phyloP scores from a whole-genome alignment of 2,797 vertebrate species.

The Antennarius maculatus region DNA sequence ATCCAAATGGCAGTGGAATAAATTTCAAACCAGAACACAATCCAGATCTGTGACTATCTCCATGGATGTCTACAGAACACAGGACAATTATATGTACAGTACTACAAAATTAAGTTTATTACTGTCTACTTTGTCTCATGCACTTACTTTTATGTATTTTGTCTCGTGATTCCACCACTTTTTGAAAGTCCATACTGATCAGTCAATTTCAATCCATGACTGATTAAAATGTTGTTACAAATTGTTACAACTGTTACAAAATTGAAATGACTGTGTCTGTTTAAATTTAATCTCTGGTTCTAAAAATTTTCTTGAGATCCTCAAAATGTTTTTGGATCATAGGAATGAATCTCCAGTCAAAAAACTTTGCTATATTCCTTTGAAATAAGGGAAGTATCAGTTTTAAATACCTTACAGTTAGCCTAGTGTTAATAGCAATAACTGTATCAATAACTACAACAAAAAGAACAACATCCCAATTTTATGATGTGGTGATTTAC shows the following conservation, averaged over 20 bases:
- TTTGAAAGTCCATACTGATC: too few species aligned
- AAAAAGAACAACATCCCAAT: background rate
- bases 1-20: background rate
- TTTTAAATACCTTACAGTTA: conserved; percentile 18
- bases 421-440: conserved; percentile 11
- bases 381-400: background rate
- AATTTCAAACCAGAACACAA: background rate
- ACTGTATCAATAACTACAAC: background rate
- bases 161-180: too few species aligned
- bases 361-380: background rate
- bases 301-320: conserved; percentile 5
- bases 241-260: too few species aligned
- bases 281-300: background rate
- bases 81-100: too few species aligned
- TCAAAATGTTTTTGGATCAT: background rate
- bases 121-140: too few species aligned
- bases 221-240: too few species aligned
- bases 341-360: background rate
- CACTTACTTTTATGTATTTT: too few species aligned
- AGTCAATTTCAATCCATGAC: too few species aligned
- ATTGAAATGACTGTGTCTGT: background rate
- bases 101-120: too few species aligned
- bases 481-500: background rate
- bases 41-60: too few species aligned
- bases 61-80: too few species aligned